Conservation (phyloP, 2,113 vertebrate genomes). For the Hemiscyllium ocellatum region DNA sequence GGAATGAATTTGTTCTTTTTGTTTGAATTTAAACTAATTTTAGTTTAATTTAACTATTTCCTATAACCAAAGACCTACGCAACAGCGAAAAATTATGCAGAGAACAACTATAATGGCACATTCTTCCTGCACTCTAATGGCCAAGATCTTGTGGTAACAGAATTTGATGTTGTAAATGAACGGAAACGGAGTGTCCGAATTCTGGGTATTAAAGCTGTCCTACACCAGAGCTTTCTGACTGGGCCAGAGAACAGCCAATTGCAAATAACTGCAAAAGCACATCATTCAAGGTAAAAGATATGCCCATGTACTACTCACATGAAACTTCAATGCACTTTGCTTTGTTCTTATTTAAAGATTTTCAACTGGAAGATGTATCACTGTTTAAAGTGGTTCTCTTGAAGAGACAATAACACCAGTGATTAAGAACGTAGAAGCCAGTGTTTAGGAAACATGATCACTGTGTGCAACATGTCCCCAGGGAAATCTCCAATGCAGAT, state of each 20-base stretch:
- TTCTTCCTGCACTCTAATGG: conserved; percentile 53
- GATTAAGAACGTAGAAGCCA: background rate
- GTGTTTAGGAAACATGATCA: background rate
- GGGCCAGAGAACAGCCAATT: conserved; percentile 48
- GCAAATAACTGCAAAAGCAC: conserved; percentile 56
- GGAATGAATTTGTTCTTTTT: background rate
- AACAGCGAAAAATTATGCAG: conserved; percentile 42
- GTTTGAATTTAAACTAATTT: background rate
- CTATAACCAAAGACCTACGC: conserved; percentile 54
- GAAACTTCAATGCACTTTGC: background rate
- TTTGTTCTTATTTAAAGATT: background rate
- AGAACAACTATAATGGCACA: conserved; percentile 50
- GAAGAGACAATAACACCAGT: background rate
- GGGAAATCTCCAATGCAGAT: background rate
- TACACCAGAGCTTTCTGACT: conserved; percentile 59
- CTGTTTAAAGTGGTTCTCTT: background rate
- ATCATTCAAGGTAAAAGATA: conserved; percentile 59
- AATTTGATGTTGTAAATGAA: conserved; percentile 50
- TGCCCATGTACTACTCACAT: background rate
- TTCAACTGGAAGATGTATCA: background rate
- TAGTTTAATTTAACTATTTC: background rate
- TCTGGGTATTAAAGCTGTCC: conserved; percentile 47
- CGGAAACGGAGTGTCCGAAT: conserved; percentile 42
- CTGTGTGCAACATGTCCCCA: background rate
- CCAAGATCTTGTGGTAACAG: conserved; percentile 52